phyloP scores from a whole-genome alignment of 2,888 invertebrate species.

The Elmis aenea region DNA sequence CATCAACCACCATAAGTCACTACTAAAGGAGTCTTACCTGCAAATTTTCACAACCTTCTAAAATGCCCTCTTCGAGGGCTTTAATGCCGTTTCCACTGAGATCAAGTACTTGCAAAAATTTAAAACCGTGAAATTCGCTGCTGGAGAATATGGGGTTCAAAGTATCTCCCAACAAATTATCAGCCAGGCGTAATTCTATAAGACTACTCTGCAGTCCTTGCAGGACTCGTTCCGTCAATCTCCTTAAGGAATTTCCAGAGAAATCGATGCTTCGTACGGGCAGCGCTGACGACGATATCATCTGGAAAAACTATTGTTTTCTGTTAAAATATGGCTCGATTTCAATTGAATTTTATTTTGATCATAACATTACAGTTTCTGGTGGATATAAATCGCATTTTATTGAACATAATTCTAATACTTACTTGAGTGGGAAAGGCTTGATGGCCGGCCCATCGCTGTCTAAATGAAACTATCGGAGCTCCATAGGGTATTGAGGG shows the following conservation, averaged over 20 bases:
- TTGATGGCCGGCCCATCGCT: slow-evolving; percentile 76
- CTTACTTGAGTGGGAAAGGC: slow-evolving; percentile 69
- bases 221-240: slow-evolving; percentile 72
- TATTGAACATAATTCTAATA: too few relatives aligned
- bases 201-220: slow-evolving; percentile 62
- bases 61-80: slow-evolving; percentile 78
- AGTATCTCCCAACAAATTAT: slow-evolving; percentile 84
- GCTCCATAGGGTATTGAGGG: slow-evolving; percentile 72
- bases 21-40: slow-evolving; percentile 54
- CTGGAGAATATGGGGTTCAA: slow-evolving; percentile 87
- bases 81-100: slow-evolving; percentile 76
- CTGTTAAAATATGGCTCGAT: background rate
- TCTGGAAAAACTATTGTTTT: slow-evolving; percentile 44
- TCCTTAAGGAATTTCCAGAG: slow-evolving; percentile 73
- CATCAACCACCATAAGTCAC: slow-evolving; percentile 3
- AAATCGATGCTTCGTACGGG: slow-evolving; percentile 75
- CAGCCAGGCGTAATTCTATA: slow-evolving; percentile 64
- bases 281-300: slow-evolving; percentile 66
- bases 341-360: too few relatives aligned
- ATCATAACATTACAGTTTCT: too few relatives aligned
- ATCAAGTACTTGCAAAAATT: slow-evolving; percentile 67
- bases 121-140: slow-evolving; percentile 74
- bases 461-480: slow-evolving; percentile 74
- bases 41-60: slow-evolving; percentile 75
- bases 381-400: too few relatives aligned